These are phyloP conservation scores for Campoplex nolae DNA, from an alignment of 2,888 invertebrate genomes.

Conservation along the genomic window DNA sequence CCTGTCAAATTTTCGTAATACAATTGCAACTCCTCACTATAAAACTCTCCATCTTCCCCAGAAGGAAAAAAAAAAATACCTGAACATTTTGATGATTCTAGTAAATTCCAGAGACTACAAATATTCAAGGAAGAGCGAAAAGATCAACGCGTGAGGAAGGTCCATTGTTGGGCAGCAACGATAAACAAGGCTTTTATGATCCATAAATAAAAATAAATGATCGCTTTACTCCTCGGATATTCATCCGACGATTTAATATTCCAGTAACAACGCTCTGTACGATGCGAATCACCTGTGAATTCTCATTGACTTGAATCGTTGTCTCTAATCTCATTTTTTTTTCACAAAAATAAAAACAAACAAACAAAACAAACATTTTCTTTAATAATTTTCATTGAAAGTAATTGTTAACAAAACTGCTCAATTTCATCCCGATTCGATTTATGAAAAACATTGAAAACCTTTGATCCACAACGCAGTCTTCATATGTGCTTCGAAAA, in stretches of 20 bases:
- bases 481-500: neutral
- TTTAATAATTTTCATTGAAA: neutral
- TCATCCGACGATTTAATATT: slow-evolving; percentile 5
- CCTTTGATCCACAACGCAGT: neutral
- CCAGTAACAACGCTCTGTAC: neutral
- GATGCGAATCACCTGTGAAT: neutral
- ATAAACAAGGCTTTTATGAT: slow-evolving; percentile 22
- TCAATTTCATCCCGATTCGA: neutral
- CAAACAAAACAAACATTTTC: neutral
- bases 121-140: slow-evolving; percentile 11
- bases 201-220: slow-evolving; percentile 22
- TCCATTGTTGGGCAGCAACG: neutral
- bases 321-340: neutral
- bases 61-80: neutral
- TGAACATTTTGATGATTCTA: neutral
- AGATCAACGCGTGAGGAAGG: neutral
- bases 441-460: neutral
- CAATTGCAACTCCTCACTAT: neutral
- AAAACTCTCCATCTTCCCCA: neutral
- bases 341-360: too few relatives aligned
- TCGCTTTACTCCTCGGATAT: slow-evolving; percentile 8
- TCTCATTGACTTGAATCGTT: neutral
- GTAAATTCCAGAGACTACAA: neutral
- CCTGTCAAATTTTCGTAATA: neutral
- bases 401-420: neutral